phyloP scores from a whole-genome alignment of 53 echinoderm and acorn worm species.

The Temnopleurus reevesii region DNA sequence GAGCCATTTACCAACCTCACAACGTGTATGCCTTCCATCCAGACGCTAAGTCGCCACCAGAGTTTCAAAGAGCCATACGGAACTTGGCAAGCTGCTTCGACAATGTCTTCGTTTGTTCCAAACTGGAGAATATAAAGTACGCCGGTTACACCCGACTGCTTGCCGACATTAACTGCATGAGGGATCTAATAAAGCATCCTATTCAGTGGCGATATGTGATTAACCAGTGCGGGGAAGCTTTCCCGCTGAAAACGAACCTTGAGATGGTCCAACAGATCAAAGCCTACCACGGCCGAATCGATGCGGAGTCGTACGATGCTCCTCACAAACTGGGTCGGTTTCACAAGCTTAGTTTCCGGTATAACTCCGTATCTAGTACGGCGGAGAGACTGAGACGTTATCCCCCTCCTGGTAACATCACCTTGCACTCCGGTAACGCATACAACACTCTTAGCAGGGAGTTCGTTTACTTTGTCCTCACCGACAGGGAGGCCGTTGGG shows the following conservation, averaged over 20 bases:
- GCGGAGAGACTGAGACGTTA: not conserved
- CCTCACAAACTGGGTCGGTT: slow-evolving; percentile 18
- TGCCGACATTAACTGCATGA: slow-evolving; percentile 86
- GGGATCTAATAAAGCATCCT: slow-evolving; percentile 63
- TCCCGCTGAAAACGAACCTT: slow-evolving; percentile 49
- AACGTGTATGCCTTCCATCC: slow-evolving; percentile 80
- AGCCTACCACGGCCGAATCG: slow-evolving; percentile 19
- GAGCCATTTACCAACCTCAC: slow-evolving; percentile 72
- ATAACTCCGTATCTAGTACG: not conserved
- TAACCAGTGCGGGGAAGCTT: slow-evolving; percentile 51
- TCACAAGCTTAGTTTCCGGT: slow-evolving; percentile 1
- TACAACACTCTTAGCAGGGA: slow-evolving; percentile 49
- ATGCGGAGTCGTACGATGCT: slow-evolving; percentile 15
- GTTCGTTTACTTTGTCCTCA: slow-evolving; percentile 43
- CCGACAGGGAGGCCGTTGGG: not conserved
- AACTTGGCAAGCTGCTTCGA: slow-evolving; percentile 71
- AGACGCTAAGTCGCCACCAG: slow-evolving; percentile 51
- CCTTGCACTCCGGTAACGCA: slow-evolving; percentile 52
- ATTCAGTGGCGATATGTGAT: slow-evolving; percentile 52
- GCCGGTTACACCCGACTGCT: slow-evolving; percentile 57
- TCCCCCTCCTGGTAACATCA: slow-evolving; percentile 47
- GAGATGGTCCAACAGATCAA: slow-evolving; percentile 39
- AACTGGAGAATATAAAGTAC: slow-evolving; percentile 59
- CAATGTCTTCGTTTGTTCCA: slow-evolving; percentile 78
- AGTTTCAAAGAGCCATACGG: slow-evolving; percentile 61